Base-by-base conservation (phyloP, 2,888 invertebrate genomes). In the Eutolmus rufibarbis region DNA sequence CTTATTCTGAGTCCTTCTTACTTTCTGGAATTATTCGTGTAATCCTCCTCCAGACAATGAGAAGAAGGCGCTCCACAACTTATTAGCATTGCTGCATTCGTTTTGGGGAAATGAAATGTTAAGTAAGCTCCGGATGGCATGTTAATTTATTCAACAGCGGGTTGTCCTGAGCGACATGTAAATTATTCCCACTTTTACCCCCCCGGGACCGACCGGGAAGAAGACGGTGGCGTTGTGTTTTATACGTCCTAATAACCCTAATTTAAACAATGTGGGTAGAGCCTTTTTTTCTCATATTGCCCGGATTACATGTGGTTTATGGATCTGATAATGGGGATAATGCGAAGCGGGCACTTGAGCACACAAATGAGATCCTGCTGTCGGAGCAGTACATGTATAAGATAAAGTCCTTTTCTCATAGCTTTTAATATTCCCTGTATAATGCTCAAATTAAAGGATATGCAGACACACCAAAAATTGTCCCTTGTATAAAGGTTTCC, bases 101-200 rank as follows among this genome's bases (percentile, higher is more conserved):
- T 81, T 31, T 81, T 31, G 16, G 81, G 81, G 31, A 56, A 81
- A 81, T 81, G 81, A 81, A 56, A 56, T 81, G 37, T 81, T 81
- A 81, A 81, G 81, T 81, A 81, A 56, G 46, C 51, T 56, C n/a
- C 12, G 56, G 28, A 34, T 51, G 34, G 51, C 40, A 56, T 81
- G 81, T 51, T 81, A 81, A 81, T 81, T 81, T 79, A 79, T 79
- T 40, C 79, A 79, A 23, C 66, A 66, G 66, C 8, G 66, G 66
- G 66, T 77, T 77, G 31, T 19, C n/a, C 14, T 19, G 19, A 31
- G 34, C 19, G 34, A 77, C 77, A 77, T 77, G 77, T 40, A 77
- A 77, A 77, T 77, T 77, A 77, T n/a, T 37, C 77, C 23, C 2
- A 2, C 14, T 40, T 40, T 16, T 37, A n/a, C n/a, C 40, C 40